Evolutionary conservation across 2,113 vertebrate genomes (phyloP), one percentile per base, ranked within the genome.

Genomic region (Plotosus lineatus): DNA sequence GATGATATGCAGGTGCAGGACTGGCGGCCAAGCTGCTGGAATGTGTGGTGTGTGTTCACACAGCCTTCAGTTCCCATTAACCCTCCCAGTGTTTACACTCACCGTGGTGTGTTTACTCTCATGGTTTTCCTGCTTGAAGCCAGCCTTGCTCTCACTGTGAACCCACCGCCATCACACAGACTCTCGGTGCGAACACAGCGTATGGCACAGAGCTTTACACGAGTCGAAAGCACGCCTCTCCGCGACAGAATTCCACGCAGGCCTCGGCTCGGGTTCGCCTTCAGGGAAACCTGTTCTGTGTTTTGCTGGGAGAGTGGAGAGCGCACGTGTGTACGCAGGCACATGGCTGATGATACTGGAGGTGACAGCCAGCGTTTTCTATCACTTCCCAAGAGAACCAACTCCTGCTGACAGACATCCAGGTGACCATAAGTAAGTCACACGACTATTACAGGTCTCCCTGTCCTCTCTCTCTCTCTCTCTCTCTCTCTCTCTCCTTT

Each of bases 1-100:
- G 48, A 72, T 87, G 84, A 86, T 86, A 89, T 92, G 90, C 90
- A 92, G 89, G 90, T 92, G 89, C 87, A 85, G 88, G 82, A 89
- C 91, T 91, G 89, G 71, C 88, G 90, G 90, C 90, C 88, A 88
- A 88, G 80, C 87, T 91, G 91, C 90, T 90, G 88, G 87, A 80
- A 89, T 84, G 82, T 88, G 84, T 91, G 46, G 73, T 76, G 60
- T 82, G 73, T 82, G 58, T 82, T 90, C 88, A 79, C 76, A 82
- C 51, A 71, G 56, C 79, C 75, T 82, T 79, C 83, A 75, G 68
- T 74, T 69, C 40, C 73, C 50, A 82, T 66, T 63, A 58, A 63
- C 46, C 46, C 71, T 77, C 80, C 79, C 88, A 87, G 88, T 88
- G 88, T 86, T 88, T 83, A 89, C 85, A 82, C 76, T 84, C 88